These are phyloP conservation scores for Adoxophyes honmai DNA, from an alignment of 1,140 invertebrate genomes.

Conservation along the genomic window DNA sequence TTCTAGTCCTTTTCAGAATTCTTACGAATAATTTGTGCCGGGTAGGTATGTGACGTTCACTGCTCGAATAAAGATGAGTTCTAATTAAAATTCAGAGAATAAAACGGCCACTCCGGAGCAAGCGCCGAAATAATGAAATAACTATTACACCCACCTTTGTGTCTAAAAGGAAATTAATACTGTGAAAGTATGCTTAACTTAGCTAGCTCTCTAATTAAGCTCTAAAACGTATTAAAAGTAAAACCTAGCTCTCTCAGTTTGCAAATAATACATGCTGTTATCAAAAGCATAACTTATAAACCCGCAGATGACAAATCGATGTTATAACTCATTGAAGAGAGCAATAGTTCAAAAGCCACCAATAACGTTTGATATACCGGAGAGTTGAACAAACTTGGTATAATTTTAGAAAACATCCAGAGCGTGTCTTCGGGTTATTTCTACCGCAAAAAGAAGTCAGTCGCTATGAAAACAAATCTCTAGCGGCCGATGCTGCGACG, in stretches of 20 bases:
- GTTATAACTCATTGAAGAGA: neutral
- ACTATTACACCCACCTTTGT: neutral
- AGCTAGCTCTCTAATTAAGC: neutral
- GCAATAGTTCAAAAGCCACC: slow-evolving; percentile 4
- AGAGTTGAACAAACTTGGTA: slow-evolving; percentile 14
- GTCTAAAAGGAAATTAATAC: slow-evolving; percentile 2
- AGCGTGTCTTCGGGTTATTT: slow-evolving; percentile 8
- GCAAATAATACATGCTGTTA: neutral
- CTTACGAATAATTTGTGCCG: neutral
- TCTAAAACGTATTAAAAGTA: neutral
- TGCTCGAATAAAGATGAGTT: slow-evolving; percentile 10
- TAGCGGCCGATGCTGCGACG: neutral
- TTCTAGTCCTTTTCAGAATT: too few relatives aligned
- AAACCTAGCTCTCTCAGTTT: too few relatives aligned
- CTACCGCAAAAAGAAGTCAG: slow-evolving; percentile 8
- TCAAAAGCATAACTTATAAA: neutral
- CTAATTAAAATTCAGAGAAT: slow-evolving; percentile 14
- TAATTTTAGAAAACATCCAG: slow-evolving; percentile 7
- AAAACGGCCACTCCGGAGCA: neutral
- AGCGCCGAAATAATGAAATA: slow-evolving; percentile 7
- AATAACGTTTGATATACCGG: slow-evolving; percentile 1
- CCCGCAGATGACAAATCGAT: neutral
- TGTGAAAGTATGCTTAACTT: neutral
- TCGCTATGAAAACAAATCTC: slow-evolving; percentile 10
- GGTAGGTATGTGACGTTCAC: neutral